These are phyloP conservation scores for Chitala chitala DNA, from an alignment of 2,113 vertebrate species.

Conservation along the genomic window DNA sequence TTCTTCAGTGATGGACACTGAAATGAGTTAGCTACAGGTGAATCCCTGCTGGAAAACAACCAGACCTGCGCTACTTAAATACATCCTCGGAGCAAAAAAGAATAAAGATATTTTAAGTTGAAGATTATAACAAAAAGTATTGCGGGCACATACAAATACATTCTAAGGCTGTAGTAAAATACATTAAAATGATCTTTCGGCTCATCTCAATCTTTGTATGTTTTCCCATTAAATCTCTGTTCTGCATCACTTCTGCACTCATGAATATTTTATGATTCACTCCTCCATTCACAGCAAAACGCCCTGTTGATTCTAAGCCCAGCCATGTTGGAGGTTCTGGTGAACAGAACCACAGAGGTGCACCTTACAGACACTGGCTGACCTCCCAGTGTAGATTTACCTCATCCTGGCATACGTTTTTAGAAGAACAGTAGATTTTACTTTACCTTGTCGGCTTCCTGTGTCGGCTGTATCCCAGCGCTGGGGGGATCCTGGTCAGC, in stretches of 20 bases:
- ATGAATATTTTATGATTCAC: not conserved
- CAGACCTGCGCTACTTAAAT: not conserved
- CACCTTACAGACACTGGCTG: not conserved
- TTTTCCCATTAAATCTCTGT: not conserved
- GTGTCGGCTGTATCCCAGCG: not conserved
- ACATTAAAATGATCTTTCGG: no score
- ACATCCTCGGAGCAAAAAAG: not conserved
- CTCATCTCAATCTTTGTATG: not conserved
- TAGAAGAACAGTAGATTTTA: not conserved
- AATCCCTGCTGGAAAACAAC: not conserved
- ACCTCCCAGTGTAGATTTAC: not conserved
- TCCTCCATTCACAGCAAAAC: not conserved
- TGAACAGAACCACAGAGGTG: not conserved
- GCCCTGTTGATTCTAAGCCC: not conserved
- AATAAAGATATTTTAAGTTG: not conserved
- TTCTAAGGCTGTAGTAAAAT: not conserved
- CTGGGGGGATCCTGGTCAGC: slow-evolving; percentile 9
- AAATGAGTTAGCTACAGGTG: not conserved
- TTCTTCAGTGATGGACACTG: not conserved
- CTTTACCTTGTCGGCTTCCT: slow-evolving; percentile 4
- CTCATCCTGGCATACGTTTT: not conserved
- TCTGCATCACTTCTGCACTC: not conserved
- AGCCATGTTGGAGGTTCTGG: not conserved
- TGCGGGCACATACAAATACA: not conserved
- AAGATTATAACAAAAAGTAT: not conserved